A percentile compares a stretch with the other conserved stretches of the same genome.
Evolutionary conservation across 2,113 vertebrate genomes (phyloP).

Genomic region (Otis tarda): DNA sequence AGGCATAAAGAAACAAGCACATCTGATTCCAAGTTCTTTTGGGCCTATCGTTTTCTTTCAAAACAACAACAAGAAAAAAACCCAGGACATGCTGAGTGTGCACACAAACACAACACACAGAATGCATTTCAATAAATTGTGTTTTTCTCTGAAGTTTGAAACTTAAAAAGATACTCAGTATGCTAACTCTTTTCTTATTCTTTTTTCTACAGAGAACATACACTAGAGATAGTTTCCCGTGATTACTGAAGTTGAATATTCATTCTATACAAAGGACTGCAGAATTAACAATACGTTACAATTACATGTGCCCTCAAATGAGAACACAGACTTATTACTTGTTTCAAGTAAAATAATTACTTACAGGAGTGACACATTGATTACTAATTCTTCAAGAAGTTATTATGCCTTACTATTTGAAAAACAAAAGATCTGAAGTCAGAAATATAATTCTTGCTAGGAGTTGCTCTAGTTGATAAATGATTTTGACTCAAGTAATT

Average conservation of each 20-base stretch:
- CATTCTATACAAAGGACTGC: conserved; percentile 41
- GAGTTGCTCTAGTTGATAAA: conserved; percentile 60
- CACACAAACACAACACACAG: not conserved
- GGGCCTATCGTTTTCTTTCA: not conserved
- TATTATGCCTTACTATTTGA: conserved; percentile 62
- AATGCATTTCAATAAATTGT: not conserved
- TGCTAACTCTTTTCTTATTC: not conserved
- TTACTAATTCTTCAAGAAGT: conserved; percentile 59
- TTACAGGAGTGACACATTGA: conserved; percentile 55
- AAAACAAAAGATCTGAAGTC: conserved; percentile 59
- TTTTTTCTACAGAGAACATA: not conserved
- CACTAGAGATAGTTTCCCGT: conserved; percentile 26
- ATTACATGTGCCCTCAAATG: conserved; percentile 51
- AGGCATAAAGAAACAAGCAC: not conserved
- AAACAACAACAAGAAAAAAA: not conserved
- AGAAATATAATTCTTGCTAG: conserved; percentile 55
- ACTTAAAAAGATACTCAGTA: not conserved
- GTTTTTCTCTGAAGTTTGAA: conserved; percentile 23
- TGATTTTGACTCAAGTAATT: conserved; percentile 67
- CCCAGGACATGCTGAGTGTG: not conserved
- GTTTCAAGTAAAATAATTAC: conserved; percentile 61
- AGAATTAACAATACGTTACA: conserved; percentile 60
- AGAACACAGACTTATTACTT: conserved; percentile 60
- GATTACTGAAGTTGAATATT: conserved; percentile 54
- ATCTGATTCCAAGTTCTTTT: not conserved